Evolutionary conservation across 2,888 invertebrate genomes (phyloP).

Genomic region (Spodoptera littoralis): DNA sequence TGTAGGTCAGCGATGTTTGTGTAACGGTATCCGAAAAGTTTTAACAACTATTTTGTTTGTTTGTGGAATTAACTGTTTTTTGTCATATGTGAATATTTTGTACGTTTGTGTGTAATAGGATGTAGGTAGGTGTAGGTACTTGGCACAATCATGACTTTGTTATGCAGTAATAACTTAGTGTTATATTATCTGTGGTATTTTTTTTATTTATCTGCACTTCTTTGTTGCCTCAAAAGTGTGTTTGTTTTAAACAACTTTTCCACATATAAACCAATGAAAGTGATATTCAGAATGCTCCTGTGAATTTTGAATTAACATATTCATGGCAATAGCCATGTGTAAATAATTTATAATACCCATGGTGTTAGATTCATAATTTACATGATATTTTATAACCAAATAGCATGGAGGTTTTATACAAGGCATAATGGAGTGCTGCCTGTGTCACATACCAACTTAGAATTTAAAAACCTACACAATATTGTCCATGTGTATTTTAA

Average conservation of each 20-base stretch:
- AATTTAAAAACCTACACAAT: conserved; percentile 2
- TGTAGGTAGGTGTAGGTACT: conserved; percentile 12
- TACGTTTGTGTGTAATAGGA: background rate
- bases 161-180: conserved; percentile 8
- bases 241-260: too few species aligned
- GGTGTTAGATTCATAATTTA: conserved; percentile 6
- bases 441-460: background rate
- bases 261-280: conserved; percentile 35
- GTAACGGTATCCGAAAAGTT: conserved; percentile 13
- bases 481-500: conserved; percentile 7
- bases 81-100: background rate
- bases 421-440: conserved; percentile 15
- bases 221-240: too few species aligned
- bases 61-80: conserved; percentile 2
- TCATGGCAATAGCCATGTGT: conserved; percentile 25
- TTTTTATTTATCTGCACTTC: conserved; percentile 8
- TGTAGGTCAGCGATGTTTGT: background rate
- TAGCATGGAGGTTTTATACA: conserved; percentile 7
- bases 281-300: conserved; percentile 24
- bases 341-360: conserved; percentile 38
- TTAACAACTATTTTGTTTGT: background rate
- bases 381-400: conserved; percentile 4
- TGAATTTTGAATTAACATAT: conserved; percentile 38
- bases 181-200: conserved; percentile 19
- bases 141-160: conserved; percentile 20